Conservation (phyloP, 2,113 vertebrate genomes). For the Nothoprocta pentlandii region DNA sequence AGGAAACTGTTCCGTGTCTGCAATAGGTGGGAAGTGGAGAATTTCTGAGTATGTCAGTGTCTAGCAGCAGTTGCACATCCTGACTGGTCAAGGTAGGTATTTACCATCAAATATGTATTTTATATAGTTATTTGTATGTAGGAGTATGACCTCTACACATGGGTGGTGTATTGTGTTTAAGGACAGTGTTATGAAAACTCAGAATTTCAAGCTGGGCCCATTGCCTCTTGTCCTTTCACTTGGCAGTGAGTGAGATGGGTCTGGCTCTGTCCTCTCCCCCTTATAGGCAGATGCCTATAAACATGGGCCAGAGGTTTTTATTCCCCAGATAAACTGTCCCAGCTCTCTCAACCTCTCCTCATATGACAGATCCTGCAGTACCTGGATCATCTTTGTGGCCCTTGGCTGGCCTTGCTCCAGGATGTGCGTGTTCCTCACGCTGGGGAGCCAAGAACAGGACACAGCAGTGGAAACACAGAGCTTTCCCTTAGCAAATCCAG, state of each 20-base stretch:
- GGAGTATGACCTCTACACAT: neutral
- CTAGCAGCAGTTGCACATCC: neutral
- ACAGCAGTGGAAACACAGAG: neutral
- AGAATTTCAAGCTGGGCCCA: neutral
- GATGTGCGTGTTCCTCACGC: neutral
- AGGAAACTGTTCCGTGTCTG: neutral
- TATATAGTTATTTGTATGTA: neutral
- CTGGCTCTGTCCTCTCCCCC: neutral
- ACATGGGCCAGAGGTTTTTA: neutral
- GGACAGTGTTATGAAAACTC: neutral
- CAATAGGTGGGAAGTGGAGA: neutral
- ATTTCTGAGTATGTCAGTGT: neutral
- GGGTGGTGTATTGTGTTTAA: neutral
- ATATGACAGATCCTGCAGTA: neutral
- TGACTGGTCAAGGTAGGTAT: neutral
- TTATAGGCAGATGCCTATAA: neutral
- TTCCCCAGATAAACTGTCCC: neutral
- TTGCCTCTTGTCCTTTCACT: neutral
- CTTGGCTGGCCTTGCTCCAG: neutral
- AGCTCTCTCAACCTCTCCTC: neutral
- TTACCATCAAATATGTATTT: neutral
- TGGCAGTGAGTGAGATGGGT: neutral
- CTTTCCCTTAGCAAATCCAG: neutral
- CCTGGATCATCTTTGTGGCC: neutral
- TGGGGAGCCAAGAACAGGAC: neutral